These are phyloP conservation scores for Lineus longissimus DNA, from an alignment of 1,140 invertebrate species.

Conservation along the genomic window DNA sequence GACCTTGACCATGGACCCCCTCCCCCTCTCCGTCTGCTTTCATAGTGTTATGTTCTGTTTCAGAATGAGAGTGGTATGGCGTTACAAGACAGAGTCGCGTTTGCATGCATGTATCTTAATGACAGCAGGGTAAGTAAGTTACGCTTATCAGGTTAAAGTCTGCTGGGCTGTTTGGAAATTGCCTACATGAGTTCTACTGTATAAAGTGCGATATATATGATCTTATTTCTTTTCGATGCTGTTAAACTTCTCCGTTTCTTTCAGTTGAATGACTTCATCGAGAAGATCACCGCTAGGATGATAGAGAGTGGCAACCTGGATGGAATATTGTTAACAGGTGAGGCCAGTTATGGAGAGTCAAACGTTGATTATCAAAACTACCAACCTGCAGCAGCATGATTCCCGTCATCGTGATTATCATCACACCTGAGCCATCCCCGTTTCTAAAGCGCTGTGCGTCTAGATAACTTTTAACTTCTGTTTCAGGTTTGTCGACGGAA, in stretches of 20 bases:
- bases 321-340: conserved; percentile 81
- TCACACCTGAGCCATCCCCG: too few relatives aligned
- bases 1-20: neutral
- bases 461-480: conserved; percentile 6
- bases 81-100: conserved; percentile 86
- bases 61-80: conserved; percentile 35
- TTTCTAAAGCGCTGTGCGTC: too few relatives aligned
- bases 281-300: conserved; percentile 65
- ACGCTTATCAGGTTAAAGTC: too few relatives aligned
- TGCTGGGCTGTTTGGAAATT: too few relatives aligned
- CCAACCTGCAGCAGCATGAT: too few relatives aligned
- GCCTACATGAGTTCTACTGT: too few relatives aligned
- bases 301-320: conserved; percentile 75
- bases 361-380: too few relatives aligned
- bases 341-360: conserved; percentile 4
- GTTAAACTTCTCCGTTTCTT: too few relatives aligned
- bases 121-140: conserved; percentile 64
- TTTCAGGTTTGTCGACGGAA: conserved; percentile 38
- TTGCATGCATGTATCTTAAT: conserved; percentile 83
- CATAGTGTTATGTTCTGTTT: too few relatives aligned
- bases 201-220: too few relatives aligned
- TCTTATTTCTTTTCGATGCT: too few relatives aligned
- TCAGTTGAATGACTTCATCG: conserved; percentile 71
- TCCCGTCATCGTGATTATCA: neutral
- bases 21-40: too few relatives aligned